phyloP scores from a whole-genome alignment of 2,113 vertebrate species.

The Sterrhoptilus dennistouni region DNA sequence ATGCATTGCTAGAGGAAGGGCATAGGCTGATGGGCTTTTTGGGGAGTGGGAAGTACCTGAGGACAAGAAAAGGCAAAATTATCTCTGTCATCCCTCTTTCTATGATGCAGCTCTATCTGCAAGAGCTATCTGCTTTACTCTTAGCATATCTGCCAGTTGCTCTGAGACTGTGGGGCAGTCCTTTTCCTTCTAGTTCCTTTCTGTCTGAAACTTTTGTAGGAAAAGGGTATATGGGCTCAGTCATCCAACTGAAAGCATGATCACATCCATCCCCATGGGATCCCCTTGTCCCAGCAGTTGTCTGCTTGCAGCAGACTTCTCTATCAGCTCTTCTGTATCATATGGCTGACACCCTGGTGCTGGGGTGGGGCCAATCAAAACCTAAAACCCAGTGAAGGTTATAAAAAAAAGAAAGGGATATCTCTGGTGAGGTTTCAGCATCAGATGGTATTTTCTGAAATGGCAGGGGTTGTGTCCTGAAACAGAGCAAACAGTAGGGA shows the following conservation, averaged over 20 bases:
- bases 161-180: neutral
- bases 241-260: neutral
- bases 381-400: neutral
- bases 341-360: neutral
- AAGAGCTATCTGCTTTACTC: neutral
- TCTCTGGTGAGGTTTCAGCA: neutral
- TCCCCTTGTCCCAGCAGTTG: neutral
- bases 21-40: neutral
- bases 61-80: neutral
- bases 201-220: neutral
- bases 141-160: rapidly evolving
- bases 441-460: neutral
- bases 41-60: neutral
- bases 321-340: neutral
- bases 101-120: neutral
- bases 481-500: neutral
- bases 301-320: neutral
- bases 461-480: neutral
- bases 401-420: neutral
- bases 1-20: neutral
- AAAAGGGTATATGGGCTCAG: neutral
- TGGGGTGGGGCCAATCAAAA: neutral
- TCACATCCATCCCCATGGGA: neutral
- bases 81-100: neutral
- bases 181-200: neutral